Percentiles rank a stretch among this genome's conserved stretches.
These are phyloP conservation scores for Andrena haemorrhoa DNA, from an alignment of 2,888 invertebrate genomes.

Conservation along the genomic window DNA sequence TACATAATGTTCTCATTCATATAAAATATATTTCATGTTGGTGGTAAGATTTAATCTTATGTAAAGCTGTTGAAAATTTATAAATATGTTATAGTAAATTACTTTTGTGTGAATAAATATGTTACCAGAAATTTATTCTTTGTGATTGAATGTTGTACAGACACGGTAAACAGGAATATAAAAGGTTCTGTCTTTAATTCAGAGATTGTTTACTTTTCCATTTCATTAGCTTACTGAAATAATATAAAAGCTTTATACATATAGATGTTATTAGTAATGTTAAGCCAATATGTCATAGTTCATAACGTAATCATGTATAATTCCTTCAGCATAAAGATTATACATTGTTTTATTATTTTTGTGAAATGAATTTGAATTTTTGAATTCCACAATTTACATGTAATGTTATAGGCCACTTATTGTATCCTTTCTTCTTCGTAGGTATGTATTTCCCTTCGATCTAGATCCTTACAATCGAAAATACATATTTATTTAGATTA, in stretches of 20 bases:
- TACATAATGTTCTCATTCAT: conserved; percentile 68
- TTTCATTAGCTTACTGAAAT: conserved; percentile 60
- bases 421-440: background rate
- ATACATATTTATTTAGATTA: conserved; percentile 20
- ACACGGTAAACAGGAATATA: conserved; percentile 49
- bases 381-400: conserved; percentile 44
- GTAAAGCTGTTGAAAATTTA: conserved; percentile 68
- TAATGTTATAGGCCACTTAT: conserved; percentile 56
- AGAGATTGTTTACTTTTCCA: conserved; percentile 66
- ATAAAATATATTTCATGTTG: conserved; percentile 64
- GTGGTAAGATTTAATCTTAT: conserved; percentile 62
- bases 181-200: conserved; percentile 75
- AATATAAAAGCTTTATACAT: conserved; percentile 74
- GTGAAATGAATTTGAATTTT: conserved; percentile 44
- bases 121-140: conserved; percentile 56
- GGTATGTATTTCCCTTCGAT: conserved; percentile 19
- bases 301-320: conserved; percentile 33
- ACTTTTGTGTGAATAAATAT: conserved; percentile 67
- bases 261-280: conserved; percentile 53
- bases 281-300: conserved; percentile 53
- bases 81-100: conserved; percentile 68
- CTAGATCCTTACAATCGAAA: conserved; percentile 29
- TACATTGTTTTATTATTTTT: conserved; percentile 44
- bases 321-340: conserved; percentile 36
- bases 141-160: conserved; percentile 27